A percentile compares a stretch with the other conserved stretches of the same genome.
Conservation (phyloP, 2,797 vertebrate genomes). For the Anomalospiza imberbis region DNA sequence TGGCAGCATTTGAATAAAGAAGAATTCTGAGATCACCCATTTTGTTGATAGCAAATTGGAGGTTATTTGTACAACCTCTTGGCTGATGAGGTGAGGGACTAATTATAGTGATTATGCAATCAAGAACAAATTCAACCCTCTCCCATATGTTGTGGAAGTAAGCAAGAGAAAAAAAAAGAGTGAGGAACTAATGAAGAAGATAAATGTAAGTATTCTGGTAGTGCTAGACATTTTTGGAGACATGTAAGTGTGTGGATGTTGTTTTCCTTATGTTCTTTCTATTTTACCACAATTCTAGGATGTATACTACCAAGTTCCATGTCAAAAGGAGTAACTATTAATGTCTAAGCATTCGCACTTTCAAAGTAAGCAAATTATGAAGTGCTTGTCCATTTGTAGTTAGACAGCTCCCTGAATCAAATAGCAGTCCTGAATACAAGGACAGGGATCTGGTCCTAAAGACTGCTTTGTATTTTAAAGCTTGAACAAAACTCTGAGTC, state of each 20-base stretch:
- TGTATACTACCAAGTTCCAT: not conserved
- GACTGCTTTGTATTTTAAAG: not conserved
- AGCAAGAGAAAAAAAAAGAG: not conserved
- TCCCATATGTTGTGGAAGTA: not conserved
- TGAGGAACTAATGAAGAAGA: not conserved
- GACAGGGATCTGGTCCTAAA: not conserved
- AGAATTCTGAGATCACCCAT: not conserved
- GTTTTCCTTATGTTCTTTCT: not conserved
- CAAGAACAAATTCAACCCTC: not conserved
- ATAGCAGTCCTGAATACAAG: not conserved
- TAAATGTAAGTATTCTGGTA: not conserved
- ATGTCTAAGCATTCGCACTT: not conserved
- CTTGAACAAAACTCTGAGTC: not conserved
- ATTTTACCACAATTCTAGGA: not conserved
- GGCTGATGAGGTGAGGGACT: not conserved
- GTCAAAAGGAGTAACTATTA: not conserved
- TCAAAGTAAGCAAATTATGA: not conserved
- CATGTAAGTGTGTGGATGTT: not conserved
- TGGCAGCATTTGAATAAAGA: not conserved
- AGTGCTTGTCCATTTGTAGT: not conserved
- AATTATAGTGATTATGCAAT: conserved; percentile 20
- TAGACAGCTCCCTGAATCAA: not conserved
- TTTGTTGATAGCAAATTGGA: not conserved
- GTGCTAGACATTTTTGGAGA: not conserved
- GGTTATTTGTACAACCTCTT: not conserved